Evolutionary conservation across 2,888 invertebrate species (phyloP).

Genomic region (Sinotaia quadrata): DNA sequence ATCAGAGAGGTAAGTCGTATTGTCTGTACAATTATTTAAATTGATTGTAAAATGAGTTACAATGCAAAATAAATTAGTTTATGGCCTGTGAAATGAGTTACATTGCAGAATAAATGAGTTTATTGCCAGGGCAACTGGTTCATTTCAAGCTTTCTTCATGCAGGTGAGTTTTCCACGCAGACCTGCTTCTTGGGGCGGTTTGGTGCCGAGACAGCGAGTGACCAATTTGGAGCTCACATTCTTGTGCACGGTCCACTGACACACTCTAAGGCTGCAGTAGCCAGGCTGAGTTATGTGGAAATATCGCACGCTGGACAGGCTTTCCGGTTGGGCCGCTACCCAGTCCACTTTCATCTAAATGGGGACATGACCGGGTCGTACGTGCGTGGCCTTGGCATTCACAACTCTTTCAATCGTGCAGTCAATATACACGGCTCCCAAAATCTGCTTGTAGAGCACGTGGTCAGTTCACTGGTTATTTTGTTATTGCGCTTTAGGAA

Average conservation of each 20-base stretch:
- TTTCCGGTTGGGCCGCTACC: constrained; percentile 64
- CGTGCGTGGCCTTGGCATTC: constrained; percentile 57
- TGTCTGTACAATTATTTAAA: too few species aligned
- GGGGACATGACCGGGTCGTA: constrained; percentile 61
- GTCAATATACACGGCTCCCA: constrained; percentile 60
- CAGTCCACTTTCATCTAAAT: constrained; percentile 64
- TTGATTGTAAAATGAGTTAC: too few species aligned
- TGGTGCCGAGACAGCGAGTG: constrained; percentile 62
- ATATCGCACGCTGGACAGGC: constrained; percentile 58
- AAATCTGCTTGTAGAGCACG: constrained; percentile 46
- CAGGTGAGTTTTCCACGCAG: constrained; percentile 67
- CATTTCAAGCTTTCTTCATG: constrained; percentile 2
- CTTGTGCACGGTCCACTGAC: constrained; percentile 44
- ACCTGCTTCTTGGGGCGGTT: constrained; percentile 69
- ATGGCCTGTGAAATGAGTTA: too few species aligned
- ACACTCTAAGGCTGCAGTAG: constrained; percentile 35
- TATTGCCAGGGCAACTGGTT: too few species aligned
- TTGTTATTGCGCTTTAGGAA: too few species aligned
- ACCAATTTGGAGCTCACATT: constrained; percentile 63
- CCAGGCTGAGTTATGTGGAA: constrained; percentile 48
- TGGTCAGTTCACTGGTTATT: constrained; percentile 29
- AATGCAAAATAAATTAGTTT: too few species aligned
- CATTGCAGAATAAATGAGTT: too few species aligned
- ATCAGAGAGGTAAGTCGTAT: too few species aligned
- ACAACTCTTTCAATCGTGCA: constrained; percentile 63